Evolutionary conservation across 2,888 invertebrate genomes (phyloP).

Genomic region (Axea sp.): DNA sequence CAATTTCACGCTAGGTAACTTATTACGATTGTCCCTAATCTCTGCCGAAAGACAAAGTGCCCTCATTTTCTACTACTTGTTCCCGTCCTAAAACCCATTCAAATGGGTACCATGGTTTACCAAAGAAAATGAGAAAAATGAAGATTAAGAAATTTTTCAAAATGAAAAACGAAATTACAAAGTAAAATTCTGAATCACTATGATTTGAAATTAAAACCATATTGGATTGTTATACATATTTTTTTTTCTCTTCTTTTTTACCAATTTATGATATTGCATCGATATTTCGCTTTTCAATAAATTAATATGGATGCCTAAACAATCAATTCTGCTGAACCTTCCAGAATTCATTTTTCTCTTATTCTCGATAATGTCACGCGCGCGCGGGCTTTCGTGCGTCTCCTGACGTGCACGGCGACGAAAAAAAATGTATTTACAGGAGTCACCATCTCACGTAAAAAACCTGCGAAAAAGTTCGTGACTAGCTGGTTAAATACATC

Average conservation of each 20-base stretch:
- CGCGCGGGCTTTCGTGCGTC: conserved; percentile 42
- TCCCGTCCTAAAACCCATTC: conserved; percentile 56
- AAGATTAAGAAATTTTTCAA: conserved; percentile 1
- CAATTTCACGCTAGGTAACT: conserved; percentile 58
- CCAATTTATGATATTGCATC: no score
- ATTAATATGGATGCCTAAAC: no score
- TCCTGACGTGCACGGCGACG: conserved; percentile 49
- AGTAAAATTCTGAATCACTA: no score
- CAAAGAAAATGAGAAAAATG: conserved; percentile 16
- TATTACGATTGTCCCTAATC: conserved; percentile 62
- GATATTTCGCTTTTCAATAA: no score
- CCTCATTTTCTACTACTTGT: conserved; percentile 56
- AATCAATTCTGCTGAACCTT: no score
- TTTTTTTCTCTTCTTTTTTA: no score
- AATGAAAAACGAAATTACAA: no score
- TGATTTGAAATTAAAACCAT: no score
- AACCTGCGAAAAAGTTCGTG: conserved; percentile 64
- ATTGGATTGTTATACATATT: no score
- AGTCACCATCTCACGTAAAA: conserved; percentile 58
- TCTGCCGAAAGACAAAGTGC: conserved; percentile 51
- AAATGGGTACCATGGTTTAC: conserved; percentile 20
- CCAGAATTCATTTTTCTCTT: conserved; percentile 34
- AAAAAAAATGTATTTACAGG: conserved; percentile 59
- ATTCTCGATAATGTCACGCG: conserved; percentile 29
- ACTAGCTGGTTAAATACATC: conserved; percentile 63